A percentile compares a stretch with the other conserved stretches of the same genome.
Conservation (phyloP, 2,888 invertebrate genomes). For the Drosophila kanekoi region DNA sequence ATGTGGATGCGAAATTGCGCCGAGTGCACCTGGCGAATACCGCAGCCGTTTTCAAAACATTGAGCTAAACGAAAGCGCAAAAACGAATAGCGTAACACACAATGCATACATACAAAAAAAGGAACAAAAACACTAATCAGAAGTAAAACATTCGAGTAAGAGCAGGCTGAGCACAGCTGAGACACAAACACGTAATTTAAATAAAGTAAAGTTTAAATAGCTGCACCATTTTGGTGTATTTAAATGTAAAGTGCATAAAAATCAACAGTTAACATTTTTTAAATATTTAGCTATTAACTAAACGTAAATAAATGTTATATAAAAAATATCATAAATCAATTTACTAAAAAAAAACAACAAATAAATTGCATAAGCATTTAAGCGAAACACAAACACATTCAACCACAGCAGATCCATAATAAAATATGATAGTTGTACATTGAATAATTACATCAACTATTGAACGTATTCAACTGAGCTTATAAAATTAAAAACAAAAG, state of each 20-base stretch:
- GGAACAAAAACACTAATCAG: slow-evolving; percentile 1
- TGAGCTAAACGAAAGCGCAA: slow-evolving; percentile 6
- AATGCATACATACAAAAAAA: slow-evolving; percentile 19
- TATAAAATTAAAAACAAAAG: slow-evolving; percentile 60
- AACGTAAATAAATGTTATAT: slow-evolving; percentile 69
- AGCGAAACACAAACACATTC: slow-evolving; percentile 37
- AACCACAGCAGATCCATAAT: slow-evolving; percentile 40
- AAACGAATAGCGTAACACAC: slow-evolving; percentile 35
- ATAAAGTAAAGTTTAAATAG: slow-evolving; percentile 64
- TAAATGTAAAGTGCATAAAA: slow-evolving; percentile 83
- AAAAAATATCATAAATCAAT: slow-evolving; percentile 66
- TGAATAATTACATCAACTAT: slow-evolving; percentile 62
- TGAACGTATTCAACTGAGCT: slow-evolving; percentile 77
- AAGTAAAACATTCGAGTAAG: not conserved
- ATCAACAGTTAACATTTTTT: slow-evolving; percentile 84
- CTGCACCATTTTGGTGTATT: slow-evolving; percentile 71
- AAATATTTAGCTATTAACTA: slow-evolving; percentile 81
- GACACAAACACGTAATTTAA: slow-evolving; percentile 36
- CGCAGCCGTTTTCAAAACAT: not conserved
- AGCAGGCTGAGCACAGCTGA: slow-evolving; percentile 10
- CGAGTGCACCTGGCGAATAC: not conserved
- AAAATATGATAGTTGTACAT: slow-evolving; percentile 62
- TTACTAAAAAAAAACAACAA: slow-evolving; percentile 49
- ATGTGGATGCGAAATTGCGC: not conserved
- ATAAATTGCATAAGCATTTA: slow-evolving; percentile 56